Conservation (phyloP, 1,140 invertebrate genomes). For the Polypedilum pembai region DNA sequence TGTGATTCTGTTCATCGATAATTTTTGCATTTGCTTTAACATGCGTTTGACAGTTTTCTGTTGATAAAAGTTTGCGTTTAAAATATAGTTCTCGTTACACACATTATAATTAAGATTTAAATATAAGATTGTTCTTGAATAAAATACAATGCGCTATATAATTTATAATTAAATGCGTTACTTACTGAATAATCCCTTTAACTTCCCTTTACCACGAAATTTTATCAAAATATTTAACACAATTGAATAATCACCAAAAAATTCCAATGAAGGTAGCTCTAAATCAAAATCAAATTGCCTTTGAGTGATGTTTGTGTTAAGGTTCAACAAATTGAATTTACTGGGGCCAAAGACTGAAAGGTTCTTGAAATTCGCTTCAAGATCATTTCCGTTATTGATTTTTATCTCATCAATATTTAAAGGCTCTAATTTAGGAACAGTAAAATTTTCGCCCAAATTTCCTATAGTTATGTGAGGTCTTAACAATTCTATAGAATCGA, state of each 20-base stretch:
- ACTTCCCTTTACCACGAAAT: constrained; percentile 51
- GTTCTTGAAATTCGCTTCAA: constrained; percentile 38
- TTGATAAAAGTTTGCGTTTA: too few relatives aligned
- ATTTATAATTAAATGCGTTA: too few relatives aligned
- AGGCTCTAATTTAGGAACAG: constrained; percentile 39
- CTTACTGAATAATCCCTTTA: constrained; percentile 48
- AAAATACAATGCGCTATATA: too few relatives aligned
- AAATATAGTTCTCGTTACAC: too few relatives aligned
- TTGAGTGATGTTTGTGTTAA: constrained; percentile 38
- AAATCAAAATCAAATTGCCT: constrained; percentile 44
- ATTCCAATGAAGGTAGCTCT: constrained; percentile 41
- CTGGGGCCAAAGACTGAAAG: constrained; percentile 39
- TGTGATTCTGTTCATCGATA: constrained; percentile 48
- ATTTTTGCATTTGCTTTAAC: constrained; percentile 49
- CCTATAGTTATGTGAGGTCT: constrained; percentile 48
- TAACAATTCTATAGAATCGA: constrained; percentile 45
- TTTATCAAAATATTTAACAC: constrained; percentile 48
- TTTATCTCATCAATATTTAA: constrained; percentile 39
- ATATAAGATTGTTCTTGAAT: too few relatives aligned
- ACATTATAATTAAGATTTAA: too few relatives aligned
- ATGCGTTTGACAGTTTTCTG: constrained; percentile 49
- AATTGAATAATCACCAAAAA: constrained; percentile 47
- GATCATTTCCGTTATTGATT: constrained; percentile 37
- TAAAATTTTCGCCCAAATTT: constrained; percentile 40
- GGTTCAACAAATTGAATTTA: constrained; percentile 40